These are phyloP conservation scores for Dryocosmus kuriphilus DNA, from an alignment of 2,888 invertebrate species.

Conservation along the genomic window DNA sequence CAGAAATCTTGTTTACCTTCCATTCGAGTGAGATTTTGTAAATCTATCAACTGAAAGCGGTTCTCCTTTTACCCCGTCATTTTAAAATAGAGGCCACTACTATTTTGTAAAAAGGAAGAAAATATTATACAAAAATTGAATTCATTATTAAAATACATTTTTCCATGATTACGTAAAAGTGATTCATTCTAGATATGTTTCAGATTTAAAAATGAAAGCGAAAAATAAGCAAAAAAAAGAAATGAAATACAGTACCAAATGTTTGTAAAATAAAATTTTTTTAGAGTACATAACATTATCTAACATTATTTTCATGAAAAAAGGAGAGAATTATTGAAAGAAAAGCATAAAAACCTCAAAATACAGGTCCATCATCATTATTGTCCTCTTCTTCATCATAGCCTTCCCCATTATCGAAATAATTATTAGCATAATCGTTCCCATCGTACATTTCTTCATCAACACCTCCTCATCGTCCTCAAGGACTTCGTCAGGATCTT, in stretches of 20 bases:
- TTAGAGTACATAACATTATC: too few relatives aligned
- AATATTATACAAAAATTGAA: too few relatives aligned
- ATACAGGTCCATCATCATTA: constrained; percentile 90
- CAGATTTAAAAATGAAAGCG: too few relatives aligned
- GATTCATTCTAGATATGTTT: too few relatives aligned
- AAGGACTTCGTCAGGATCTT: constrained; percentile 79
- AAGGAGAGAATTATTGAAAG: background rate
- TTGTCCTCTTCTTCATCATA: constrained; percentile 93
- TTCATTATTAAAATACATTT: too few relatives aligned
- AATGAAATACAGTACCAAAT: too few relatives aligned
- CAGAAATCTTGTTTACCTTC: constrained; percentile 15
- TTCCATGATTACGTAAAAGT: too few relatives aligned
- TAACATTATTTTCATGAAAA: background rate
- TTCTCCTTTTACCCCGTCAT: background rate
- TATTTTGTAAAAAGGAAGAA: too few relatives aligned
- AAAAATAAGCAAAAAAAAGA: too few relatives aligned
- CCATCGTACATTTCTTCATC: constrained; percentile 94
- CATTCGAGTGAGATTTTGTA: too few relatives aligned
- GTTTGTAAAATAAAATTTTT: too few relatives aligned
- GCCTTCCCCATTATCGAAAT: constrained; percentile 92
- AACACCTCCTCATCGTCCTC: constrained; percentile 83
- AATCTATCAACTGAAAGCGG: background rate
- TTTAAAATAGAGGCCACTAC: background rate
- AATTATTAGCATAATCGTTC: constrained; percentile 92
- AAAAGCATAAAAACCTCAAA: constrained; percentile 76